A percentile compares a stretch with the other conserved stretches of the same genome.
Evolutionary conservation across 2,888 invertebrate species (phyloP).

Genomic region (Pharmacophagus antenor): DNA sequence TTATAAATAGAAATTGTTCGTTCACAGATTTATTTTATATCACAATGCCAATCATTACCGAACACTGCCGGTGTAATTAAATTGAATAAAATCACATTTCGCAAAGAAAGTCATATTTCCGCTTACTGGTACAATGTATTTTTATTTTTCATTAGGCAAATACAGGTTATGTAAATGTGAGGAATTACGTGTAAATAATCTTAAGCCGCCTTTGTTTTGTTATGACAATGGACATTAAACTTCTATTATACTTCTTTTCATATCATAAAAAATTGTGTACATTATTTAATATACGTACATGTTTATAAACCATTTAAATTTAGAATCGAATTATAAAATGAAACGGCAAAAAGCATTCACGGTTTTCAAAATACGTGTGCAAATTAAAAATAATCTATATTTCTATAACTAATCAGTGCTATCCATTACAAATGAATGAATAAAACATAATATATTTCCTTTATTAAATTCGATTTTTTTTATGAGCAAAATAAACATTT

Average conservation of each 20-base stretch:
- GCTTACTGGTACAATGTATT: conserved; percentile 6
- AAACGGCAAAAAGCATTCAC: not conserved
- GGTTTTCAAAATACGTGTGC: not conserved
- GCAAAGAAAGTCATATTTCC: conserved; percentile 18
- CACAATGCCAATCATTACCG: conserved; percentile 11
- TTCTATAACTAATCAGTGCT: too few species aligned
- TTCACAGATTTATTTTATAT: conserved; percentile 16
- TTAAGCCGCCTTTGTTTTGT: conserved; percentile 44
- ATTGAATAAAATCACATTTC: conserved; percentile 15
- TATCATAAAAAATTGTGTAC: conserved; percentile 6
- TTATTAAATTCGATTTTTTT: not conserved
- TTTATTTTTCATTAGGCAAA: conserved; percentile 31
- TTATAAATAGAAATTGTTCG: not conserved
- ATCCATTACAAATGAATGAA: not conserved
- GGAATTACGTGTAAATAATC: conserved; percentile 44
- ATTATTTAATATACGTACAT: conserved; percentile 3
- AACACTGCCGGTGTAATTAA: conserved; percentile 14
- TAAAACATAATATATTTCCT: not conserved
- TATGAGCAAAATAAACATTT: not conserved
- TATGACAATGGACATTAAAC: conserved; percentile 40
- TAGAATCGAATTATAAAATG: not conserved
- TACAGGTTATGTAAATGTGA: conserved; percentile 42
- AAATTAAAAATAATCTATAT: not conserved
- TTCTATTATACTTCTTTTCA: conserved; percentile 39
- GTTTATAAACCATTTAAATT: not conserved